Evolutionary conservation across 2,113 vertebrate species (phyloP).

Genomic region (Poeciliopsis occidentalis): DNA sequence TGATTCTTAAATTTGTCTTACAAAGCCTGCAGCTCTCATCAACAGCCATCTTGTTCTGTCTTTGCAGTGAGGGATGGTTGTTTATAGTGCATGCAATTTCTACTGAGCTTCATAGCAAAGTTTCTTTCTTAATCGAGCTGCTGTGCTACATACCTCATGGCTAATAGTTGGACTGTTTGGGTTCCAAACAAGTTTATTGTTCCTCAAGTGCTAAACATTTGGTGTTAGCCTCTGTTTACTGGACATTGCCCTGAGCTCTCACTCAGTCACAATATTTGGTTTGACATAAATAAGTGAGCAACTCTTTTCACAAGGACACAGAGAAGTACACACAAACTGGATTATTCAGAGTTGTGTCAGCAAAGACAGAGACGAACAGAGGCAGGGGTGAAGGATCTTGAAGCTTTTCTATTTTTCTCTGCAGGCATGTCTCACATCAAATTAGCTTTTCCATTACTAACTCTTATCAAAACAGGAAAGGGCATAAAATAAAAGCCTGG

Average conservation of each 20-base stretch:
- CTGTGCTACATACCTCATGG: too few relatives aligned
- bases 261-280: conserved; percentile 8
- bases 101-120: too few relatives aligned
- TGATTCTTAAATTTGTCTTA: too few relatives aligned
- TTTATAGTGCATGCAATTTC: too few relatives aligned
- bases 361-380: background rate
- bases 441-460: conserved; percentile 30
- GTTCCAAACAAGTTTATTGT: too few relatives aligned
- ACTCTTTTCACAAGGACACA: conserved; percentile 45
- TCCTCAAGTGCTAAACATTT: too few relatives aligned
- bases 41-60: too few relatives aligned
- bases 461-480: conserved; percentile 39
- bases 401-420: conserved; percentile 18
- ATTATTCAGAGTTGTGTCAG: conserved; percentile 16
- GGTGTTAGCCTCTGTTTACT: too few relatives aligned
- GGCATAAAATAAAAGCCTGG: conserved; percentile 46
- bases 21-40: too few relatives aligned
- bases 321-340: conserved; percentile 35
- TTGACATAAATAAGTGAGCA: conserved; percentile 34
- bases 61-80: too few relatives aligned
- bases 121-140: too few relatives aligned
- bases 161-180: too few relatives aligned
- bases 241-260: background rate
- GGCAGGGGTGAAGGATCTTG: conserved; percentile 1
- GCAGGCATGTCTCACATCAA: conserved; percentile 35